phyloP scores from a whole-genome alignment of 1,140 invertebrate genomes.

The Tetramorium simillimum region DNA sequence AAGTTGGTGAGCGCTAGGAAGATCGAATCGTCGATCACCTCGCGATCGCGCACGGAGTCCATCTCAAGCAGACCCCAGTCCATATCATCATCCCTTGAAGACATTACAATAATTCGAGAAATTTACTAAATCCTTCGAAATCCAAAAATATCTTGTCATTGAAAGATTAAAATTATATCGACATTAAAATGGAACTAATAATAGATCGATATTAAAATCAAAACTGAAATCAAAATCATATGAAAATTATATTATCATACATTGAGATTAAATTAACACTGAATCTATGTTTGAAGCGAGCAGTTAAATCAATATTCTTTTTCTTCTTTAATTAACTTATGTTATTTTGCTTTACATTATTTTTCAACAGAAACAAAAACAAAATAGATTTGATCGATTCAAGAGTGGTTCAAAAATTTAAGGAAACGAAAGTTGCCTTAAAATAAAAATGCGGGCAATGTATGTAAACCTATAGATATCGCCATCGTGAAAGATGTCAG shows the following conservation, averaged over 20 bases:
- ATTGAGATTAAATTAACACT: neutral
- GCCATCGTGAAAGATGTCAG: too few relatives aligned
- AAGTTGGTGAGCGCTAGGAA: slow-evolving; percentile 90
- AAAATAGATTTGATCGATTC: neutral
- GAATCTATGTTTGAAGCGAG: too few relatives aligned
- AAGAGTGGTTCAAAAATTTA: neutral
- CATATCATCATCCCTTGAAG: slow-evolving; percentile 85
- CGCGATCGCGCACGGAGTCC: slow-evolving; percentile 90
- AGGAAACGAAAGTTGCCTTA: too few relatives aligned
- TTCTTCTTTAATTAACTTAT: neutral
- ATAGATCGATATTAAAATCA: neutral
- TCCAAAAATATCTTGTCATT: neutral
- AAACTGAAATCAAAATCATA: neutral
- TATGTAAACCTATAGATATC: slow-evolving; percentile 80
- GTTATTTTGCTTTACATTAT: neutral
- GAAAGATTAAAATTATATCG: neutral
- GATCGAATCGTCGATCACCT: slow-evolving; percentile 89
- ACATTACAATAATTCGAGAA: neutral
- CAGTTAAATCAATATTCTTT: neutral
- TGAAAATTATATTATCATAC: neutral
- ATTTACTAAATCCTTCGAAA: neutral
- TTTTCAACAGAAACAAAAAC: neutral
- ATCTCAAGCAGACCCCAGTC: slow-evolving; percentile 93
- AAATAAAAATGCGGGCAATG: neutral
- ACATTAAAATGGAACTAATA: neutral